Conservation (phyloP, 2,888 invertebrate species). For the Leucophenga maculata region DNA sequence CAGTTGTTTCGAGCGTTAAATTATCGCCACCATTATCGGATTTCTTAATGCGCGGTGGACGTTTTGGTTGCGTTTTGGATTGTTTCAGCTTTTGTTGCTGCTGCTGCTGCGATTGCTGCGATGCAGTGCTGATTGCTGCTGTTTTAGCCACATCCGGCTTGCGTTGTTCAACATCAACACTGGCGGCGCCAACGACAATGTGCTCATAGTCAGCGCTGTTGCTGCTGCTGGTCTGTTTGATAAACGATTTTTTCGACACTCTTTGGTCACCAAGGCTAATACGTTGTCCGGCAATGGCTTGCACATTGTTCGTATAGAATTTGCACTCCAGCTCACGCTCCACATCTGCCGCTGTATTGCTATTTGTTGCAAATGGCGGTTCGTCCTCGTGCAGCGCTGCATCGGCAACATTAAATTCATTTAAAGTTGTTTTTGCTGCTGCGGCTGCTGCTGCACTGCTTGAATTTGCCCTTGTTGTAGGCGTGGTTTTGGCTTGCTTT, state of each 20-base stretch:
- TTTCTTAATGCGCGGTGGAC: slow-evolving; percentile 66
- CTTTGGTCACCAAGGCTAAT: slow-evolving; percentile 76
- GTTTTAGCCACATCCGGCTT: background rate
- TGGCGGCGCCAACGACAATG: slow-evolving; percentile 41
- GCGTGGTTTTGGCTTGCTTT: background rate
- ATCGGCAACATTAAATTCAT: slow-evolving; percentile 73
- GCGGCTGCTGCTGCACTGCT: background rate
- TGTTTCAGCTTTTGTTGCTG: slow-evolving; percentile 10
- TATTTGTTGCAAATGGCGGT: slow-evolving; percentile 37
- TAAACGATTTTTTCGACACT: slow-evolving; percentile 68
- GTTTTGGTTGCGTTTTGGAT: slow-evolving; percentile 57
- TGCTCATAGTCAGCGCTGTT: slow-evolving; percentile 74
- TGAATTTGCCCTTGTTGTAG: slow-evolving; percentile 11
- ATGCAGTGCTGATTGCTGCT: slow-evolving; percentile 19
- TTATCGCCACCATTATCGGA: slow-evolving; percentile 40
- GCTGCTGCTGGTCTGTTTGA: slow-evolving; percentile 51
- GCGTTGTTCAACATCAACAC: background rate
- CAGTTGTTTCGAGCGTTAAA: slow-evolving; percentile 34
- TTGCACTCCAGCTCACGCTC: slow-evolving; percentile 35
- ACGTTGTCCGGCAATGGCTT: slow-evolving; percentile 81
- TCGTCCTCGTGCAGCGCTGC: slow-evolving; percentile 66
- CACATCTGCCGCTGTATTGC: background rate
- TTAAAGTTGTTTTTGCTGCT: slow-evolving; percentile 45
- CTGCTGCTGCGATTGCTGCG: slow-evolving; percentile 27
- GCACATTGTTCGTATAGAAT: slow-evolving; percentile 74